Evolutionary conservation across 1,140 invertebrate species (phyloP), one percentile per base, ranked within the genome.

Genomic region (Whitmania pigra): DNA sequence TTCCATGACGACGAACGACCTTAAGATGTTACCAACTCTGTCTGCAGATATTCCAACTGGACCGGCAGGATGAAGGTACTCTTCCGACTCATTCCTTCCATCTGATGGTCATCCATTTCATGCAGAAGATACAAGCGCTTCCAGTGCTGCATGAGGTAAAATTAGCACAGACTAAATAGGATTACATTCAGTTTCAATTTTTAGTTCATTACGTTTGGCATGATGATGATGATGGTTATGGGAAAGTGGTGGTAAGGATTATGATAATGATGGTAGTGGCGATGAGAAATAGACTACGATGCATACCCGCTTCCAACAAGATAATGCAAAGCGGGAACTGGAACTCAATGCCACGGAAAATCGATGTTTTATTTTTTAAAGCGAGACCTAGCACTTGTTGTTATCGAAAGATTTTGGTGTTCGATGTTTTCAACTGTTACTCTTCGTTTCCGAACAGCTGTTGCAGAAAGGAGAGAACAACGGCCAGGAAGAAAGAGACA

Each of bases 81-180:
- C 69, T 83, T 22, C 81, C 82, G 18, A 74, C 81, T 0, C 80
- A 81, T 72, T 76, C 76, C 57, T 78, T 77, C 54, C 67, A 40
- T 11, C 66, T 83, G 68, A 79, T 83, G 80, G 75, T 77, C 11
- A 76, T 83, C 5, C 82, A 77, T 71, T 83, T 76, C 74, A 74
- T 83, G 18, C 81, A 82, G 74, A 77, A 78, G 69, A 69, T 71
- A 22, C 74, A 73, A 4, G 77, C 83, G 0, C 69, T 82, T 27
- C 81, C 80, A 29, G 75, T 78, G 25, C 73, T 81, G 13, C 77
- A 79, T 69, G 76, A 80, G 73, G 75, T 79, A 75, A 57, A 68
- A 75, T 55, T 22, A 49, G 60, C 1, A 15, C 5, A 11, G 18
- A 18, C 31, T 0, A 27, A 63, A 27, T 63, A 15, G 5, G n/a